Evolutionary conservation across 2,113 vertebrate species (phyloP), one percentile per base, ranked within the genome.

Genomic region (Nannobrachium achirus): DNA sequence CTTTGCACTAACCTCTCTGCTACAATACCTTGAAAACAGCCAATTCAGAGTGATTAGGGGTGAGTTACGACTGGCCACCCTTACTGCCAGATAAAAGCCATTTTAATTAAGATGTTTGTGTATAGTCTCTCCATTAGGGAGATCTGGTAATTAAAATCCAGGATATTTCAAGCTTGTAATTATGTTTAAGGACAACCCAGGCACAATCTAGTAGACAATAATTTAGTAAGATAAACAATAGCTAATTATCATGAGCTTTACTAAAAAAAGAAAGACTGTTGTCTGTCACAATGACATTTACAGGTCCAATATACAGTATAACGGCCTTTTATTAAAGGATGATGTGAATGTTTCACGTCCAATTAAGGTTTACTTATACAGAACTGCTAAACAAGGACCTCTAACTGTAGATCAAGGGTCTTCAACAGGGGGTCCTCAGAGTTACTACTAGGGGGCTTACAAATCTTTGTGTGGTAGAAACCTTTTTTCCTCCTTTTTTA

Each of bases 71-170:
- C 38, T 60, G 58, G 73, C 61, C 77, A 82, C 85, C 25, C 80
- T 67, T 63, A 13, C 41, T 11, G 10, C 62, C 44, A 68, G 61
- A 88, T 87, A 79, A 87, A 75, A 68, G 63, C 63, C 57, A 81
- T 82, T 87, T 86, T 91, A 90, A 90, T 91, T 90, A 91, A 84
- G 77, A 80, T 86, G 79, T 82, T 85, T 89, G 78, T 82, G 62
- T 85, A 75, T 77, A 75, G 64, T 78, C 80, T 79, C 65, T 79
- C 65, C 68, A 84, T 89, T 83, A 83, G 62, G 59, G 44, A 61
- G 82, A 86, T 83, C 59, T 61, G 59, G 68, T 84, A 82, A 90
- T 91, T 88, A 87, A 82, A 83, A 73, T 61, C 63, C 46, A 62
- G 66, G 66, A 80, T 85, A 82, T 73, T 80, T 84, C 65, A 67